Evolutionary conservation across 1,140 invertebrate genomes (phyloP).

Genomic region (Diachasmimorpha longicaudata): DNA sequence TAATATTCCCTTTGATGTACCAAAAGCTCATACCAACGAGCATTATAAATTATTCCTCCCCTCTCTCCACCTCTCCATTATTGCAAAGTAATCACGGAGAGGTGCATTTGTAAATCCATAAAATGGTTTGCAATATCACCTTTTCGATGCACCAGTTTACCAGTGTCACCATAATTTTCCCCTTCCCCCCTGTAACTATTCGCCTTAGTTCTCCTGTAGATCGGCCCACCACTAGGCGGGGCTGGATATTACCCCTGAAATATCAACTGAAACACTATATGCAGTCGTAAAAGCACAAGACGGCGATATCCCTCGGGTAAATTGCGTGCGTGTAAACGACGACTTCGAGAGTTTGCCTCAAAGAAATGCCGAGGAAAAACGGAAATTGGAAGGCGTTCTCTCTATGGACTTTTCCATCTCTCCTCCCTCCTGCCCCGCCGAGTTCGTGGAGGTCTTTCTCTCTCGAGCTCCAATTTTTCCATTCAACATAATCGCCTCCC

Average conservation of each 20-base stretch:
- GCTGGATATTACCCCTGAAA: background rate
- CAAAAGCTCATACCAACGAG: background rate
- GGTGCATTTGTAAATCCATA: background rate
- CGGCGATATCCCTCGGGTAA: background rate
- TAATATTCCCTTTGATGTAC: slow-evolving; percentile 4
- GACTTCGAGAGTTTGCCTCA: background rate
- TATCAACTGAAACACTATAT: background rate
- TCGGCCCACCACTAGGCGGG: background rate
- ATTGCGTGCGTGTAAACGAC: slow-evolving; percentile 6
- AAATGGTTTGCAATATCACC: background rate
- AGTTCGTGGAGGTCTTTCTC: background rate
- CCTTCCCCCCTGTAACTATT: background rate
- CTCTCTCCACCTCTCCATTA: background rate
- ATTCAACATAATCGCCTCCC: background rate
- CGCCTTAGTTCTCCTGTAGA: background rate
- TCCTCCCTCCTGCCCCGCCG: background rate
- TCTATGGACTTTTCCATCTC: background rate
- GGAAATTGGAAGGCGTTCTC: slow-evolving; percentile 6
- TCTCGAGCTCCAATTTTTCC: background rate
- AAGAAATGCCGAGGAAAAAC: background rate
- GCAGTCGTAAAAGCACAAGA: background rate
- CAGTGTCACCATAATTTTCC: background rate
- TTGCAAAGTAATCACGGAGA: background rate
- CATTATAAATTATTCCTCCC: background rate
- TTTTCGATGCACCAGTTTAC: background rate